Evolutionary conservation across 2,888 invertebrate genomes (phyloP), one percentile per base, ranked within the genome.

Genomic region (Pelosia muscerda): DNA sequence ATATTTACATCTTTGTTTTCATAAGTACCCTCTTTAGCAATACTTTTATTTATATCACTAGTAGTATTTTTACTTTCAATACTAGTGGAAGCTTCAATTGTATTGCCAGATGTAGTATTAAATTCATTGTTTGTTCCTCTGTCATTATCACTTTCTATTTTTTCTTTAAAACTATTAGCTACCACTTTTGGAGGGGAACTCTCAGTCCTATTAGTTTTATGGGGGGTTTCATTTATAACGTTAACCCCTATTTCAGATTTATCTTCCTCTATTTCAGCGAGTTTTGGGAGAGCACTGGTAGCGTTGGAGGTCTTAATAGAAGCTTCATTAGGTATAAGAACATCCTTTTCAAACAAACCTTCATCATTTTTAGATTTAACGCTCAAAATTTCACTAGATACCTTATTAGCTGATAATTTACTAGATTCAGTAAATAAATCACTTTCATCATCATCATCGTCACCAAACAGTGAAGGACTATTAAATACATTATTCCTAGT

Each of bases 401-500:
- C 58, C 66, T 55, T 66, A 19, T 55, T 42, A 31, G 10, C 22
- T 57, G 22, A 3, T 53, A 65, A 58, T 68, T 72, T 74, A 4
- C 42, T 28, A n/a, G 67, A 15, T 53, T 69, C 64, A 55, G 71
- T 65, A 70, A 88, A 87, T 8, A 88, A 67, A 61, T 71, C 71
- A 66, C 26, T 68, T 10, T 85, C 82, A 68, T 84, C 83, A 75
- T 84, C 83, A 75, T 86, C 87, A 57, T 90, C 89, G 65, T 91
- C 90, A 76, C 86, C 89, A 80, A 92, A 92, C 38, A 93, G 70
- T 13, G 85, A 84, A 53, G 84, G 81, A 75, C 82, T 86, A 69
- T 77, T 78, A 11, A 81, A 73, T 11, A 68, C 19, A 66, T 68
- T 74, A n/a, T 38, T 59, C 65, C 79, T 38, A 66, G 69, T 65